A percentile compares a stretch with the other conserved stretches of the same genome.
phyloP scores from a whole-genome alignment of 2,888 invertebrate genomes.

The Parascotia fuliginaria region DNA sequence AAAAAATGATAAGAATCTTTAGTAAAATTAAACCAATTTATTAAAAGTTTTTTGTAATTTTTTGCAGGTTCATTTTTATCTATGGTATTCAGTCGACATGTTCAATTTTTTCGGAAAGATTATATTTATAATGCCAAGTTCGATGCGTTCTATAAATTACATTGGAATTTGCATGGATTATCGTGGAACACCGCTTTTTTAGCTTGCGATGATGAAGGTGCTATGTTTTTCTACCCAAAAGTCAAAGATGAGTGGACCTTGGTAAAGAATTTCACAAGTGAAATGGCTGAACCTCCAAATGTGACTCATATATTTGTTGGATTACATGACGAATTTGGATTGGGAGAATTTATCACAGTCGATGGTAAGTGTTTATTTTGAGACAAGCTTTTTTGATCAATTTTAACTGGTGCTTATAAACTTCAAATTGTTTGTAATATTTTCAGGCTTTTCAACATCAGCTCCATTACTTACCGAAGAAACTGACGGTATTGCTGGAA shows the following conservation, averaged over 20 bases:
- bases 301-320: conserved; percentile 52
- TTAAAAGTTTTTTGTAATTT: neutral
- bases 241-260: conserved; percentile 48
- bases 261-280: conserved; percentile 38
- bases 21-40: no score
- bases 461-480: conserved; percentile 9
- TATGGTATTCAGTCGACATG: conserved; percentile 25
- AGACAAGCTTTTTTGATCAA: no score
- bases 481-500: neutral
- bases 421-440: neutral
- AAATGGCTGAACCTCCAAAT: conserved; percentile 30
- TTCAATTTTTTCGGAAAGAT: conserved; percentile 55
- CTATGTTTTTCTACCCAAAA: conserved; percentile 55
- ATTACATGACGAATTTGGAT: conserved; percentile 50
- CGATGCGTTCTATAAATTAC: conserved; percentile 59
- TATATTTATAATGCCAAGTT: conserved; percentile 51
- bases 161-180: conserved; percentile 38
- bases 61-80: conserved; percentile 32
- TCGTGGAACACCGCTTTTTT: conserved; percentile 50
- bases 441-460: conserved; percentile 31
- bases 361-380: conserved; percentile 48
- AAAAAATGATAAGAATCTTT: no score
- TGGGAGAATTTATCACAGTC: conserved; percentile 56
- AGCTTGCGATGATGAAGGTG: conserved; percentile 55
- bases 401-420: no score